Evolutionary conservation across 2,797 vertebrate species (phyloP).

Genomic region (Melanotaenia pygmaea): DNA sequence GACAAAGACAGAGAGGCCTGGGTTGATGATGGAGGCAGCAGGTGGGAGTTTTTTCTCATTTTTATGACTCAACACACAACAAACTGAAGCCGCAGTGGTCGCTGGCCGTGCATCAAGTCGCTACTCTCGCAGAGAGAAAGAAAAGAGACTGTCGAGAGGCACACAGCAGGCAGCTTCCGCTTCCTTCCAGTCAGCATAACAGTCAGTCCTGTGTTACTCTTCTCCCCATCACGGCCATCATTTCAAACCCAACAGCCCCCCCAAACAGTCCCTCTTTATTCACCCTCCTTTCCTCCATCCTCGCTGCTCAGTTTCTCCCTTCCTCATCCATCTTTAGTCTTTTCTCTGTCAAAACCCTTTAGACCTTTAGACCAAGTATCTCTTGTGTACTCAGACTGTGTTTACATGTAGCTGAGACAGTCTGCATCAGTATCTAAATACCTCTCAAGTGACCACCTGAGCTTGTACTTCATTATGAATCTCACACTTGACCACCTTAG

Average conservation of each 20-base stretch:
- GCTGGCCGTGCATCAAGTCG: conserved; percentile 39
- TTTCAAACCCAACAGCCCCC: conserved; percentile 48
- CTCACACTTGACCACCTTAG: background rate
- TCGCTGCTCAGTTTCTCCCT: conserved; percentile 6
- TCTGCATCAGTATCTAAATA: conserved; percentile 20
- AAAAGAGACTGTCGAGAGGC: conserved; percentile 47
- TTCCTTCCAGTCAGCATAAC: conserved; percentile 58
- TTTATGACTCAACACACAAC: conserved; percentile 18
- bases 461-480: conserved; percentile 19
- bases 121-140: conserved; percentile 16
- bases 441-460: conserved; percentile 12
- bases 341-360: conserved; percentile 17
- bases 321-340: conserved; percentile 20
- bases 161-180: conserved; percentile 65
- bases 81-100: conserved; percentile 29
- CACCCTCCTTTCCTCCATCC: conserved; percentile 35
- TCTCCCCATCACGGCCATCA: conserved; percentile 54
- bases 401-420: conserved; percentile 5
- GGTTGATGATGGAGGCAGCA: conserved; percentile 53
- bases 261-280: conserved; percentile 59
- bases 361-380: conserved; percentile 4
- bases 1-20: conserved; percentile 26
- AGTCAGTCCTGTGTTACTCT: conserved; percentile 70
- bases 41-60: conserved; percentile 52
- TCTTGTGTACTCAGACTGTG: conserved; percentile 30